Conservation (phyloP, 2,888 invertebrate genomes). For the Hetaerina titia region DNA sequence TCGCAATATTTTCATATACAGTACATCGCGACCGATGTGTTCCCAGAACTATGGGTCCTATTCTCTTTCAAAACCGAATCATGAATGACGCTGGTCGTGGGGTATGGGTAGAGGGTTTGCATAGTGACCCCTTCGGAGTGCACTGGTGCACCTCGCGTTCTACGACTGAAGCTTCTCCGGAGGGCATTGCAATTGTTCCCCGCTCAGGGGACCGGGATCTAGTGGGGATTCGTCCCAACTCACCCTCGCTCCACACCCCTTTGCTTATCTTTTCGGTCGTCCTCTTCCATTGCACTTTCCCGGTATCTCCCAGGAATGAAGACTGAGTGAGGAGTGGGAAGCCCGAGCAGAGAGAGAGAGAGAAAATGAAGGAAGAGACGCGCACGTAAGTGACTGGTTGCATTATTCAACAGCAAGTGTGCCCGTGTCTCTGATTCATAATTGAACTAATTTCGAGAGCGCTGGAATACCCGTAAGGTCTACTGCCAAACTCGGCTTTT, state of each 20-base stretch:
- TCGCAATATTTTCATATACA: no score
- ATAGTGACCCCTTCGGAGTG: neutral
- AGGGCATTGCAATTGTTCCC: neutral
- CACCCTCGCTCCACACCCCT: neutral
- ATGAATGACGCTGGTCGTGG: neutral
- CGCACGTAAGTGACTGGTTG: neutral
- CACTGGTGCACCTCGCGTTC: neutral
- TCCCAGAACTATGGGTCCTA: neutral
- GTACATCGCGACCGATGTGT: neutral
- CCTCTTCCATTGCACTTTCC: neutral
- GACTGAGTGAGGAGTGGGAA: neutral
- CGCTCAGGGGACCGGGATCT: no score
- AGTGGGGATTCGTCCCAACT: neutral
- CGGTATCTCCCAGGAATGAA: neutral
- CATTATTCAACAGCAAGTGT: neutral
- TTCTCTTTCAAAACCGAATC: neutral
- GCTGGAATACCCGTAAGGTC: neutral
- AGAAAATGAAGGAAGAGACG: neutral
- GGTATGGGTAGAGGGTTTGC: neutral
- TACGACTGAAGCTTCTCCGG: neutral
- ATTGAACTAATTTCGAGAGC: constrained; percentile 19
- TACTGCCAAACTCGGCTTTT: neutral
- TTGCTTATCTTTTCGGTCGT: neutral
- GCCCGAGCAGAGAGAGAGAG: neutral
- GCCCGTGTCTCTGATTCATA: neutral